Evolutionary conservation across 2,888 invertebrate species (phyloP).

Genomic region (Fabriciana adippe): DNA sequence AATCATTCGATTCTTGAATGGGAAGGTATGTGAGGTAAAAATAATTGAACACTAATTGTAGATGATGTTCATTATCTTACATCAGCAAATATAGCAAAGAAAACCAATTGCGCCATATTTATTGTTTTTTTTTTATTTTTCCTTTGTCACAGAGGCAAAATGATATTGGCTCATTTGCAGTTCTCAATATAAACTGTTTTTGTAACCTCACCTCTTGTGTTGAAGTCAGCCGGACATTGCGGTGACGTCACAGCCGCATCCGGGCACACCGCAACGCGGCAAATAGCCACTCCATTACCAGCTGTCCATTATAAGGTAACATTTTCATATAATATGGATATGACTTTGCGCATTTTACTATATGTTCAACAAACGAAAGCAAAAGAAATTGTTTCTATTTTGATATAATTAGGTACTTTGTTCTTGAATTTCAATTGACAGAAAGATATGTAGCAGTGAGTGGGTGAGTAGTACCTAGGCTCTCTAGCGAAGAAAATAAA

Average conservation of each 20-base stretch:
- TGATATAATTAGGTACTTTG: no score
- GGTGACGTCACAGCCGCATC: conserved; percentile 67
- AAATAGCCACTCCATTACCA: conserved; percentile 49
- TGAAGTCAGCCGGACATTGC: conserved; percentile 40
- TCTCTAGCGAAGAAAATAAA: no score
- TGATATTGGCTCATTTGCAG: neutral
- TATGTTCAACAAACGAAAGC: neutral
- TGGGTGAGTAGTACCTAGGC: no score
- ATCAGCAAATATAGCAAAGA: no score
- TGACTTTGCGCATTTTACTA: conserved; percentile 25
- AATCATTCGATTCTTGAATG: no score
- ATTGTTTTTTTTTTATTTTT: neutral
- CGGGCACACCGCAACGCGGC: conserved; percentile 62
- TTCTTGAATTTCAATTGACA: no score
- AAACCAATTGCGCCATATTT: no score
- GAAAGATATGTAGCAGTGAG: no score
- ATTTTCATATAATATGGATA: conserved; percentile 38
- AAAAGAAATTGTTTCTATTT: no score
- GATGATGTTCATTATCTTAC: no score
- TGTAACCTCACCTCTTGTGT: conserved; percentile 14
- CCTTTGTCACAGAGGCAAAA: neutral
- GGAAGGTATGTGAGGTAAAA: no score
- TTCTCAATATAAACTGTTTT: conserved; percentile 11
- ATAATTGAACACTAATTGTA: no score
- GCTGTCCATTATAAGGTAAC: conserved; percentile 42